Evolutionary conservation across 1,140 invertebrate species (phyloP).

Genomic region (Lordiphosa mommai): DNA sequence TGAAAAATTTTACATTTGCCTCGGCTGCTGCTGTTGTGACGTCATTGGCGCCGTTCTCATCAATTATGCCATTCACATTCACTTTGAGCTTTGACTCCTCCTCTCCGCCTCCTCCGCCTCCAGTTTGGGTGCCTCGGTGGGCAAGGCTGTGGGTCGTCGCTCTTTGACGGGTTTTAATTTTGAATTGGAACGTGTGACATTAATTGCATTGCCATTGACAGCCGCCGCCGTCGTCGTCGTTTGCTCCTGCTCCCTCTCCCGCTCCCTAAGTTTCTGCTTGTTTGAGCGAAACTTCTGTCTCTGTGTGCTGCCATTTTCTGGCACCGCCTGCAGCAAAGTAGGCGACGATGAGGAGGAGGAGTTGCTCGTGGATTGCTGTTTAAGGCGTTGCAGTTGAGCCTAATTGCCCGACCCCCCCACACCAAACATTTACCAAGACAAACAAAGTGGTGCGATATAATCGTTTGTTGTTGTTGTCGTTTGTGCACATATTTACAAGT

Average conservation of each 20-base stretch:
- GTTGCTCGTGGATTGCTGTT: constrained; percentile 24
- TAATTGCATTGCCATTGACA: constrained; percentile 61
- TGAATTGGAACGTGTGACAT: constrained; percentile 61
- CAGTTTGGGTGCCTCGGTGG: constrained; percentile 55
- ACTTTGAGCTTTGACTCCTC: constrained; percentile 53
- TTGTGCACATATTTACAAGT: constrained; percentile 64
- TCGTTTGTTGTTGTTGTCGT: constrained; percentile 24
- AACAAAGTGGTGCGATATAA: constrained; percentile 52
- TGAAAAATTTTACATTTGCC: constrained; percentile 73
- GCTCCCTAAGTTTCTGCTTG: constrained; percentile 25
- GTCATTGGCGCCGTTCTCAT: constrained; percentile 48
- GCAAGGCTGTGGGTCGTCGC: constrained; percentile 66
- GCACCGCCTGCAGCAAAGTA: constrained; percentile 27
- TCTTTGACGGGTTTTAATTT: constrained; percentile 77
- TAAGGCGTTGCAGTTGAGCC: constrained; percentile 59
- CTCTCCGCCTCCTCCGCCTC: constrained; percentile 16
- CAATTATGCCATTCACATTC: constrained; percentile 73
- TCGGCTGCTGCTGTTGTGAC: constrained; percentile 16
- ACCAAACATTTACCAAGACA: constrained; percentile 66
- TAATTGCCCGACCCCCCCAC: constrained; percentile 25
- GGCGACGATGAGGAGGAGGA: constrained; percentile 11
- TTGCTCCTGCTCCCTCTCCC: background rate
- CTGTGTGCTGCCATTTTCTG: constrained; percentile 33
- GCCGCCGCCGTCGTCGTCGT: constrained; percentile 2
- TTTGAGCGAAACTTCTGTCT: constrained; percentile 44